These are phyloP conservation scores for Drosophila athabasca DNA, from an alignment of 1,140 invertebrate genomes.

Conservation along the genomic window DNA sequence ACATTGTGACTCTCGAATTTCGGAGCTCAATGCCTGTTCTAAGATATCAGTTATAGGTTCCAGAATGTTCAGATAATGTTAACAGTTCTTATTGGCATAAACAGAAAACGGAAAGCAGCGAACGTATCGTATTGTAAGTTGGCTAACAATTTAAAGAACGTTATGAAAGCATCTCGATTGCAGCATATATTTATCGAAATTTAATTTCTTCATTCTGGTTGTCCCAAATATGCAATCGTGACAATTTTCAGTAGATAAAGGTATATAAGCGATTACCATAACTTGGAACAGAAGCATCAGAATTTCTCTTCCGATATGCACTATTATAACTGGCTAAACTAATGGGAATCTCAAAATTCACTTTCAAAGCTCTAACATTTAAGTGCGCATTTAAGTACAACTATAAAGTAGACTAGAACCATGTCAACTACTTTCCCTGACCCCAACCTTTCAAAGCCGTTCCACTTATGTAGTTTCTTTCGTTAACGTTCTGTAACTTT, in stretches of 20 bases:
- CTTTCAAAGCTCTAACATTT: slow-evolving; percentile 38
- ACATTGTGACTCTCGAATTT: slow-evolving; percentile 51
- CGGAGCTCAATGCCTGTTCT: slow-evolving; percentile 43
- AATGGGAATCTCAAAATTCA: slow-evolving; percentile 26
- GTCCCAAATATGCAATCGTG: too few relatives aligned
- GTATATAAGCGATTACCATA: too few relatives aligned
- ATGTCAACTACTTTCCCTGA: slow-evolving; percentile 46
- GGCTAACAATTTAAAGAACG: too few relatives aligned
- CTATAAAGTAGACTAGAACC: slow-evolving; percentile 32
- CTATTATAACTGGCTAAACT: too few relatives aligned
- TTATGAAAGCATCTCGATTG: neutral
- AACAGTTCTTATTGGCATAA: neutral
- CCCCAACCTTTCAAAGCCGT: slow-evolving; percentile 24
- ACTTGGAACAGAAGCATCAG: too few relatives aligned
- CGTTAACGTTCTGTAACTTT: slow-evolving; percentile 3
- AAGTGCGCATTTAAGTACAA: slow-evolving; percentile 2
- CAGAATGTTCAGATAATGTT: slow-evolving; percentile 22
- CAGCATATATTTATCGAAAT: too few relatives aligned
- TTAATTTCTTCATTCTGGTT: too few relatives aligned
- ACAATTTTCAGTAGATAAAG: too few relatives aligned
- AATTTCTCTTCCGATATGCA: too few relatives aligned
- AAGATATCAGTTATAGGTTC: slow-evolving; percentile 15
- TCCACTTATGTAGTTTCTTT: slow-evolving; percentile 31
- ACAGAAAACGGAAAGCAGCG: neutral
- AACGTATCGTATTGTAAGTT: too few relatives aligned